Conservation (phyloP, 2,888 invertebrate species). For the Sturmia bella region DNA sequence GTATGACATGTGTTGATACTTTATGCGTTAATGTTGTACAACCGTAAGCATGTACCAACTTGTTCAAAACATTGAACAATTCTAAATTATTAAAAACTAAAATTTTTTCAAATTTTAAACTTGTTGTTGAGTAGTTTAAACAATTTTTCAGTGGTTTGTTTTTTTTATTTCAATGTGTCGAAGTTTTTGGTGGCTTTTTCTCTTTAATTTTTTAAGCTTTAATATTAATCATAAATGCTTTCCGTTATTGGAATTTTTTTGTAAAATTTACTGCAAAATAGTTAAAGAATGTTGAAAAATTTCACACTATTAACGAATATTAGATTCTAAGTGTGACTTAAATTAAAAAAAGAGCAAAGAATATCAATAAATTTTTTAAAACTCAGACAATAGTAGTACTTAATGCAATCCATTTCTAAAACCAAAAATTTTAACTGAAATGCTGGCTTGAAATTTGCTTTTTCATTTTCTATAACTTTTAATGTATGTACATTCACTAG, state of each 20-base stretch:
- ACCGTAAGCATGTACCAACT: slow-evolving; percentile 14
- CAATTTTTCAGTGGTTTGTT: too few species aligned
- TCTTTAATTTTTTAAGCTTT: slow-evolving; percentile 19
- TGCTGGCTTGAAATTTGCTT: too few species aligned
- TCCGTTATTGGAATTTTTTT: slow-evolving; percentile 41
- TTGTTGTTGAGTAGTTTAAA: not conserved
- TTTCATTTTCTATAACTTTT: too few species aligned
- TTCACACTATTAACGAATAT: not conserved
- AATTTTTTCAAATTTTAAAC: not conserved
- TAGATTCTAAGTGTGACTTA: too few species aligned
- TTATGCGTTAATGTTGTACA: slow-evolving; percentile 11
- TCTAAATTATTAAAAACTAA: not conserved
- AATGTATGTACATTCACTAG: too few species aligned
- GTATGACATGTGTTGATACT: slow-evolving; percentile 51
- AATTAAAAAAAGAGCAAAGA: too few species aligned
- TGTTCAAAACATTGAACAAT: not conserved
- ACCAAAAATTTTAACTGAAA: too few species aligned
- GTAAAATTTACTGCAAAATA: slow-evolving; percentile 1
- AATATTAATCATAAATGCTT: slow-evolving; percentile 63
- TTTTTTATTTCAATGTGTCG: slow-evolving; percentile 16
- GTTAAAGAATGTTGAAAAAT: too few species aligned
- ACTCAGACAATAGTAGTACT: too few species aligned
- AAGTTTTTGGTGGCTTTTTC: slow-evolving; percentile 1
- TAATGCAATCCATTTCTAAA: too few species aligned
- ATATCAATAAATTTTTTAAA: too few species aligned